Conservation (phyloP, 2,888 invertebrate species). For the Epistrophe grossulariae region DNA sequence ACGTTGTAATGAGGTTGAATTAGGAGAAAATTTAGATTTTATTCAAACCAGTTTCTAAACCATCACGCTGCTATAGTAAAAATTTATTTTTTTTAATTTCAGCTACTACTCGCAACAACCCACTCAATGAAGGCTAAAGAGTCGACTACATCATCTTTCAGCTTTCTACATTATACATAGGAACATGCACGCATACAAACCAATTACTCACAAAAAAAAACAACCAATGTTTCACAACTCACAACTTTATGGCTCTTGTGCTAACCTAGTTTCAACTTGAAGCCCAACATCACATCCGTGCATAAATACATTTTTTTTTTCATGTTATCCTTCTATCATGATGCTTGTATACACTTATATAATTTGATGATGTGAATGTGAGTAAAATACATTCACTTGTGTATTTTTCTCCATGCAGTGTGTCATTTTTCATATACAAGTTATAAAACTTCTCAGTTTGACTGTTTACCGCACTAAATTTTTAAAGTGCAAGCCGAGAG, state of each 20-base stretch:
- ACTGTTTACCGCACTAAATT: background rate
- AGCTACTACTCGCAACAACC: background rate
- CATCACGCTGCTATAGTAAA: too few relatives aligned
- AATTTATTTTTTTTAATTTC: too few relatives aligned
- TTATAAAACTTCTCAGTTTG: background rate
- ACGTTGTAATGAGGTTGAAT: too few relatives aligned
- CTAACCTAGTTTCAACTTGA: conserved; percentile 5
- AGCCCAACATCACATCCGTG: conserved; percentile 1
- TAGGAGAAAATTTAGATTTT: too few relatives aligned
- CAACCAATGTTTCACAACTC: background rate
- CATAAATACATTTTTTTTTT: conserved; percentile 11
- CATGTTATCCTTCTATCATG: conserved; percentile 2
- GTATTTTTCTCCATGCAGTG: background rate
- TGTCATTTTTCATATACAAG: background rate
- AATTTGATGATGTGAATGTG: background rate
- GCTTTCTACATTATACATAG: background rate
- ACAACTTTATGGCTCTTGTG: background rate
- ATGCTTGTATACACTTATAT: background rate
- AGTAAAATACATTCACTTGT: background rate
- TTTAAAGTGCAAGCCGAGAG: background rate
- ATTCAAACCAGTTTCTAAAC: too few relatives aligned
- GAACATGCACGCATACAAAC: background rate
- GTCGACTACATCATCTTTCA: background rate
- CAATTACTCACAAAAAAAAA: background rate
- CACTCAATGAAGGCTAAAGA: background rate